These are phyloP conservation scores for Chironomus striatipennis DNA, from an alignment of 1,140 invertebrate genomes.

Conservation along the genomic window DNA sequence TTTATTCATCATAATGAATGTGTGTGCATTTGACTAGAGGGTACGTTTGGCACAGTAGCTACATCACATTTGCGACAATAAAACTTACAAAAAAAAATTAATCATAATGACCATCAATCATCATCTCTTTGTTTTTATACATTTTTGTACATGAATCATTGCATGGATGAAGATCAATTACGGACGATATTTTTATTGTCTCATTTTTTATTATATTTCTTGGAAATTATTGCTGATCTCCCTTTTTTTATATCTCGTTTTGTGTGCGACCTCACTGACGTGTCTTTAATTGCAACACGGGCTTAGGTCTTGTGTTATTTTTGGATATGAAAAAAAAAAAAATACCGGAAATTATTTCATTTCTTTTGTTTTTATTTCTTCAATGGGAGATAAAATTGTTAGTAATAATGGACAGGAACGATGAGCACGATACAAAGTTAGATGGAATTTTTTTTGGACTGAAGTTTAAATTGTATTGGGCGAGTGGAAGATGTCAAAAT, in stretches of 20 bases:
- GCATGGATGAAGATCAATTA: background rate
- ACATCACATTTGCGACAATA: constrained; percentile 12
- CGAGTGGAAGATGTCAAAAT: too few relatives aligned
- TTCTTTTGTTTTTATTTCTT: too few relatives aligned
- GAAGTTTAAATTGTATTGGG: too few relatives aligned
- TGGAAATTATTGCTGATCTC: too few relatives aligned
- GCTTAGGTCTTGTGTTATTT: background rate
- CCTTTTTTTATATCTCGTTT: background rate
- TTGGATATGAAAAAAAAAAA: too few relatives aligned
- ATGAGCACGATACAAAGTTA: too few relatives aligned
- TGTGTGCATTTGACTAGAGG: background rate
- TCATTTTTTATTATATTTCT: too few relatives aligned
- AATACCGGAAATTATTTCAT: constrained; percentile 5
- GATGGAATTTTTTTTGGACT: too few relatives aligned
- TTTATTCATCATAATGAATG: background rate
- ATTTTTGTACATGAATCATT: background rate
- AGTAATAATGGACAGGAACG: too few relatives aligned
- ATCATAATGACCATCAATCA: constrained; percentile 4
- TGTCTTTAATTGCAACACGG: constrained; percentile 12
- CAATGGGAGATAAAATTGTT: too few relatives aligned
- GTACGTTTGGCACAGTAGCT: background rate
- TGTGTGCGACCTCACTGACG: background rate
- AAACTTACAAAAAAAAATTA: background rate
- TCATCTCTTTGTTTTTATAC: too few relatives aligned
- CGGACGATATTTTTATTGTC: background rate